Base-by-base conservation (phyloP, 2,888 invertebrate species). In the Heliconius hortense region DNA sequence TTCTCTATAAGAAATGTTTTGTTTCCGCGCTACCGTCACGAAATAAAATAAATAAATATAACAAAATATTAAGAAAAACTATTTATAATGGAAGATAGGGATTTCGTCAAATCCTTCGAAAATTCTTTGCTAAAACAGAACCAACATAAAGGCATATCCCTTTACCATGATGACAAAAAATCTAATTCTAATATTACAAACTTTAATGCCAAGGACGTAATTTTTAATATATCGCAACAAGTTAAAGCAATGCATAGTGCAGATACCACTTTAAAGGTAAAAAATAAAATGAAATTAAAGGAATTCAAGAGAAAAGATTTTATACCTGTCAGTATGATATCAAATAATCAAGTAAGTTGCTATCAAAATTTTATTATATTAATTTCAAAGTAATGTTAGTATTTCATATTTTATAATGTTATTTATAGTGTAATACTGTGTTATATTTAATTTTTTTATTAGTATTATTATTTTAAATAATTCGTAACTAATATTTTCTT, bases 201-300 rank as follows among this genome's bases (percentile, higher is more conserved):
- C 62, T 68, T 76, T 24, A 74, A 70, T 53, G 63, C 76, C 21
- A 68, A 84, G 75, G 89, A 90, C 80, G 86, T 93, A 5, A 81
- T 93, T 78, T 78, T 82, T 28, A 84, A 81, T 77, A 87, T 93
- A 15, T 83, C 84, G 26, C 80, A 81, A 18, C 90, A 93, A 82
- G 80, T 93, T n/a, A 88, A 85, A 80, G 88, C 87, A 0, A 85
- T 92, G 8, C 88, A 90, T 64, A 82, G 78, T 5, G 90, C 92
- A 1, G 92, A 93, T 78, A 79, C 74, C 56, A 28, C 76, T 3
- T 84, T 73, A 72, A 81, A 64, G 62, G 28, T 43, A 31, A 64
- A 70, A 69, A 11, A 84, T 80, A 77, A 72, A 67, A 43, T 31
- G 4, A 21, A 35, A 13, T 43, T 48, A 82, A 80, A 76, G 74